Evolutionary conservation across 2,888 invertebrate species (phyloP).

Genomic region (Melanargia galathea): DNA sequence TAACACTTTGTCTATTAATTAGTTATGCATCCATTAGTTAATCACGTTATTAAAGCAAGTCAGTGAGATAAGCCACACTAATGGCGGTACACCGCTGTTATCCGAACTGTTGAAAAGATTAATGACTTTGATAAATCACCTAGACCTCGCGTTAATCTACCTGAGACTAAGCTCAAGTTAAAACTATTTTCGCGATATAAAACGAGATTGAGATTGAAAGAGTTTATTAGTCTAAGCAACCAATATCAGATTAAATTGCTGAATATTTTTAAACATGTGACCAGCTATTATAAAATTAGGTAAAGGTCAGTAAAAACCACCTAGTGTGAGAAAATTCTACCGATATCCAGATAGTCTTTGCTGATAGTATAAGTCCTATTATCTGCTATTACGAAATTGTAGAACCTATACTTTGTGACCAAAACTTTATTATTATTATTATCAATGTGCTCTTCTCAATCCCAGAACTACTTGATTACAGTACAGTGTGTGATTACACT

Average conservation of each 20-base stretch:
- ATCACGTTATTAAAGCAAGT: neutral
- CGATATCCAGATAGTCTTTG: too few species aligned
- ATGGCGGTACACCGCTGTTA: constrained; percentile 30
- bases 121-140: constrained; percentile 33
- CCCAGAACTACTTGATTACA: neutral
- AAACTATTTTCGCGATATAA: neutral
- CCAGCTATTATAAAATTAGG: too few species aligned
- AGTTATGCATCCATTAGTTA: constrained; percentile 9
- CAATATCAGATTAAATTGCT: too few species aligned
- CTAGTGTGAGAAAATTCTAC: too few species aligned
- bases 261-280: too few species aligned
- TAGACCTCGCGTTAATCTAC: constrained; percentile 2
- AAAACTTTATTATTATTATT: too few species aligned
- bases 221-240: neutral
- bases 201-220: neutral
- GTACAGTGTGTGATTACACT: too few species aligned
- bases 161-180: constrained; percentile 2
- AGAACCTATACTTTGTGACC: too few species aligned
- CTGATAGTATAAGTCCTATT: too few species aligned
- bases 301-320: too few species aligned
- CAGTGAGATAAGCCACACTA: constrained; percentile 21
- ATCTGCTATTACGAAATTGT: too few species aligned
- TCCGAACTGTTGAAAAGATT: constrained; percentile 35
- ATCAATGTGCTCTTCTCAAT: neutral
- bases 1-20: neutral